phyloP scores from a whole-genome alignment of 2,797 vertebrate species.

The Oreochromis mossambicus region DNA sequence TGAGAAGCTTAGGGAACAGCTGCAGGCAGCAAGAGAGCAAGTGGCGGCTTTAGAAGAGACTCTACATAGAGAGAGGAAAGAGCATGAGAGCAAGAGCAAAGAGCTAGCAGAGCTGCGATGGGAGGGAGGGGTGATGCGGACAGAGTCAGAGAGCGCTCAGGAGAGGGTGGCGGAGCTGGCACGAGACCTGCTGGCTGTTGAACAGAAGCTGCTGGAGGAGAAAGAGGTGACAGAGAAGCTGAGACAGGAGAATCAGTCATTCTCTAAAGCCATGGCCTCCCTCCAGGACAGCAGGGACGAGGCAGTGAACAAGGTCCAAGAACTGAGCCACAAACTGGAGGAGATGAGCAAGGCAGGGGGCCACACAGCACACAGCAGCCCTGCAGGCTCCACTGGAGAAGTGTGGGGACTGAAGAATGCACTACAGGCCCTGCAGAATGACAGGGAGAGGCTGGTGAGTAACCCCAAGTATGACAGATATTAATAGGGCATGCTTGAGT shows the following conservation, averaged over 20 bases:
- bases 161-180: constrained; percentile 96
- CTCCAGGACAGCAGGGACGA: constrained; percentile 88
- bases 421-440: constrained; percentile 88
- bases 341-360: constrained; percentile 66
- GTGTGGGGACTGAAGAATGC: constrained; percentile 90
- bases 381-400: constrained; percentile 67
- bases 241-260: constrained; percentile 84
- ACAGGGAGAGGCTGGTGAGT: constrained; percentile 91
- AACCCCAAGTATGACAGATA: background rate
- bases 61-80: constrained; percentile 66
- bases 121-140: constrained; percentile 91
- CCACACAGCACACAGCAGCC: constrained; percentile 35
- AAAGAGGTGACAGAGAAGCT: constrained; percentile 80
- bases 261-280: constrained; percentile 89
- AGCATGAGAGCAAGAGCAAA: constrained; percentile 72
- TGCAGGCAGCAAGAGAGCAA: constrained; percentile 73
- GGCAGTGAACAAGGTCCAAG: constrained; percentile 74
- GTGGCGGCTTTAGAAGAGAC: constrained; percentile 71
- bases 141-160: constrained; percentile 92
- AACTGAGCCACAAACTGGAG: constrained; percentile 78
- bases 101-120: constrained; percentile 87
- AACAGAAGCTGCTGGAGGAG: constrained; percentile 85
- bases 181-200: constrained; percentile 85
- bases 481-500: background rate
- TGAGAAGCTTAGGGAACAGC: constrained; percentile 77